Conservation (phyloP, 2,113 vertebrate species). For the Ctenomys sociabilis region DNA sequence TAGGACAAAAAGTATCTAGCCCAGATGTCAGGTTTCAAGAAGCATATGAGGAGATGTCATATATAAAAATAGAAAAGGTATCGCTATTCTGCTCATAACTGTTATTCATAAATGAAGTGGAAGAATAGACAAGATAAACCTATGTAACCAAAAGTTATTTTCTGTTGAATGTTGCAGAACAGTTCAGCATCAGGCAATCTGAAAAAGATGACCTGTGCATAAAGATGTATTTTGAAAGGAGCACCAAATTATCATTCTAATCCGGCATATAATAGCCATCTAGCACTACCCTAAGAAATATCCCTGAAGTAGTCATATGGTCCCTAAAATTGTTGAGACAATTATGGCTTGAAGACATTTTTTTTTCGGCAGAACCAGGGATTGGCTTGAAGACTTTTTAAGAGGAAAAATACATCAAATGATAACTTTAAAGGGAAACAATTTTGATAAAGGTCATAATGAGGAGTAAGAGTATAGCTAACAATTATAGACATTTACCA, state of each 20-base stretch:
- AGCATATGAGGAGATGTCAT: slow-evolving; percentile 30
- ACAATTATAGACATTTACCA: not conserved
- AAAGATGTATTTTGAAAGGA: slow-evolving; percentile 20
- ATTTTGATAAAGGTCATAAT: not conserved
- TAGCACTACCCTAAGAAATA: not conserved
- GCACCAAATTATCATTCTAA: not conserved
- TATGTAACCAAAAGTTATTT: slow-evolving; percentile 34
- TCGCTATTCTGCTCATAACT: slow-evolving; percentile 48
- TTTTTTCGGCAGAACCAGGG: too few species aligned
- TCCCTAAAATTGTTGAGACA: slow-evolving; percentile 30
- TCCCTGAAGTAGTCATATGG: not conserved
- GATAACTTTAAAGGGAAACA: slow-evolving; percentile 30
- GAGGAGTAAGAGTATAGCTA: not conserved
- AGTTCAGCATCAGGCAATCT: not conserved
- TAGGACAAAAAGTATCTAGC: slow-evolving; percentile 38
- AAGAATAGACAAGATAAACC: slow-evolving; percentile 2
- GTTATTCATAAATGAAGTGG: slow-evolving; percentile 46
- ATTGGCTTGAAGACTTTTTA: not conserved
- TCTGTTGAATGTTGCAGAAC: not conserved
- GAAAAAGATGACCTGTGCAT: slow-evolving; percentile 20
- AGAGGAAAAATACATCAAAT: not conserved
- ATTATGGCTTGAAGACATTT: not conserved
- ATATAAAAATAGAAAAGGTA: slow-evolving; percentile 61
- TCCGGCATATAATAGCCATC: not conserved
- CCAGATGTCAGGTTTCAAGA: slow-evolving; percentile 65